phyloP scores from a whole-genome alignment of 2,888 invertebrate species.

The Epinotia nisella region DNA sequence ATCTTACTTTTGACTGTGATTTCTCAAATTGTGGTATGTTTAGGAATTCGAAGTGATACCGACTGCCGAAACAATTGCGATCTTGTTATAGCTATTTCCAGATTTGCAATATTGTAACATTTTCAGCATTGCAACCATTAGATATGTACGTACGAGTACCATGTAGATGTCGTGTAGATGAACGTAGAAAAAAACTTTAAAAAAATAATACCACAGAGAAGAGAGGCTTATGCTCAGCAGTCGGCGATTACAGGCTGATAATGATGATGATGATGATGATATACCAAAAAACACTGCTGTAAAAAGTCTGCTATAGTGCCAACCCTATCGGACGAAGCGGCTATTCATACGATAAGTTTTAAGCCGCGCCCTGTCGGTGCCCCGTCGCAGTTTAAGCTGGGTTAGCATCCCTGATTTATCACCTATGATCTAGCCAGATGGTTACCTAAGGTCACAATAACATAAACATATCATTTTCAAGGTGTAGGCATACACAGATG shows the following conservation, averaged over 20 bases:
- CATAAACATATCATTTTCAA: not conserved
- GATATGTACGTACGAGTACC: too few relatives aligned
- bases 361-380: slow-evolving; percentile 53
- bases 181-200: too few relatives aligned
- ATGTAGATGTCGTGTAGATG: too few relatives aligned
- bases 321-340: slow-evolving; percentile 3
- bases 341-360: slow-evolving; percentile 51
- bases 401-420: slow-evolving; percentile 21
- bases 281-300: not conserved
- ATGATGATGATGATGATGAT: too few relatives aligned
- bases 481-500: not conserved
- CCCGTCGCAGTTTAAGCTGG: slow-evolving; percentile 47
- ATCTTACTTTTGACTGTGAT: not conserved
- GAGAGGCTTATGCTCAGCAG: too few relatives aligned
- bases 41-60: not conserved
- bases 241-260: too few relatives aligned
- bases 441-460: not conserved
- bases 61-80: not conserved
- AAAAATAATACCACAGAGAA: too few relatives aligned
- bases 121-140: not conserved
- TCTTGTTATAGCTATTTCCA: too few relatives aligned
- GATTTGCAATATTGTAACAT: not conserved
- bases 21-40: not conserved
- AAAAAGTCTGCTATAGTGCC: not conserved
- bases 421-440: not conserved